Conservation (phyloP, 2,888 invertebrate species). For the Periphyllus acericola region DNA sequence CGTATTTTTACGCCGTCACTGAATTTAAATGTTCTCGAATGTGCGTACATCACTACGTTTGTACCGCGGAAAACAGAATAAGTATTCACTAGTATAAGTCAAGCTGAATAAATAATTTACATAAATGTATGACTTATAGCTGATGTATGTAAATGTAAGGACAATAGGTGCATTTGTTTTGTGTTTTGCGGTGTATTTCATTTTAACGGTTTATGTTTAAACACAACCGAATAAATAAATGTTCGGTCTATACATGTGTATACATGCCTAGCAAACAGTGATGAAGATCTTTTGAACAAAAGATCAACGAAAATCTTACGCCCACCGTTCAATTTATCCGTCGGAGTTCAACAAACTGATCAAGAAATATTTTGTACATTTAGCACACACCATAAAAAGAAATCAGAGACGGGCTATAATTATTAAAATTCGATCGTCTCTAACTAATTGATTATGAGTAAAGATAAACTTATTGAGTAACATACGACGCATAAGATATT, state of each 20-base stretch:
- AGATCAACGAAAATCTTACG: background rate
- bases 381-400: background rate
- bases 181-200: background rate
- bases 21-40: background rate
- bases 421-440: constrained; percentile 49
- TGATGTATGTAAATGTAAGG: background rate
- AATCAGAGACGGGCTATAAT: constrained; percentile 57
- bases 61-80: background rate
- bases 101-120: background rate
- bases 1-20: background rate
- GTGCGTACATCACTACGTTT: background rate
- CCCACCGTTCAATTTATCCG: background rate
- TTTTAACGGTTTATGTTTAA: background rate
- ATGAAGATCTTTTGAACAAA: background rate
- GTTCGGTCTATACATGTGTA: background rate
- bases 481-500: background rate
- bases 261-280: background rate
- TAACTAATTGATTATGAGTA: background rate
- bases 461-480: background rate
- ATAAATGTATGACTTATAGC: background rate
- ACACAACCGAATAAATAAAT: background rate
- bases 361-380: background rate
- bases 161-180: background rate
- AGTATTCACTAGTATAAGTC: background rate
- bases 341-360: constrained; percentile 10